Base-by-base conservation (phyloP, 1,140 invertebrate genomes). In the Drosophila lini region DNA sequence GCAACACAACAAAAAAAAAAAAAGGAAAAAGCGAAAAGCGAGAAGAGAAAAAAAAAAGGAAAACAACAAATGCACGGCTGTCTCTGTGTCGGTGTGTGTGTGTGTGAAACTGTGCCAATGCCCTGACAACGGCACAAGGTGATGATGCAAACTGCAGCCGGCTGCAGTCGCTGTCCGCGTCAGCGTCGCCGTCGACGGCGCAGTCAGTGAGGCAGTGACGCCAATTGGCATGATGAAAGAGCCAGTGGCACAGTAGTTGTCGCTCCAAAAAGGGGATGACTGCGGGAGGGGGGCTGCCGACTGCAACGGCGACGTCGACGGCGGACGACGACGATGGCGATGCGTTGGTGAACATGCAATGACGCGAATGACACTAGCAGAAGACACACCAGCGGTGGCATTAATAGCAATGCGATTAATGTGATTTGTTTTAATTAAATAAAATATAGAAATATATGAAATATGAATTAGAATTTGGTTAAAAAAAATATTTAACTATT, bases 81-180 rank as follows among this genome's bases (percentile, higher is more conserved):
- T 41, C 19, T 59, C 42, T 76, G 36, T 50, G 25, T 45, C 41
- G 60, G 41, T 61, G 59, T 74, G 47, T 78, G 64, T 71, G 44
- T 68, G 69, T 80, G 75, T 65, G 64, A 91, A 91, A 91, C 81
- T 91, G 76, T 91, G 89, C 89, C 89, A 91, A 91, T 91, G 89
- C 88, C 89, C 89, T 91, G 89, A 91, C 89, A 89, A 91, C 78
- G 73, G 77, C 89, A 91, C 89, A 91, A 91, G 89, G 85, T 90
- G 85, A 90, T 90, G 85, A 79, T 88, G 83, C 80, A 90, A 90
- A 85, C 81, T 81, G 81, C 85, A 86, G 65, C 69, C 63, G 79
- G 61, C 81, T 61, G 75, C 80, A 82, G 59, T 60, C 71, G 38
- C 40, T 6, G 70, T 58, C 47, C 41, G 52, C n/a, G 47, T 63